Evolutionary conservation across 2,888 invertebrate genomes (phyloP).

Genomic region (Meghimatium bilineatum): DNA sequence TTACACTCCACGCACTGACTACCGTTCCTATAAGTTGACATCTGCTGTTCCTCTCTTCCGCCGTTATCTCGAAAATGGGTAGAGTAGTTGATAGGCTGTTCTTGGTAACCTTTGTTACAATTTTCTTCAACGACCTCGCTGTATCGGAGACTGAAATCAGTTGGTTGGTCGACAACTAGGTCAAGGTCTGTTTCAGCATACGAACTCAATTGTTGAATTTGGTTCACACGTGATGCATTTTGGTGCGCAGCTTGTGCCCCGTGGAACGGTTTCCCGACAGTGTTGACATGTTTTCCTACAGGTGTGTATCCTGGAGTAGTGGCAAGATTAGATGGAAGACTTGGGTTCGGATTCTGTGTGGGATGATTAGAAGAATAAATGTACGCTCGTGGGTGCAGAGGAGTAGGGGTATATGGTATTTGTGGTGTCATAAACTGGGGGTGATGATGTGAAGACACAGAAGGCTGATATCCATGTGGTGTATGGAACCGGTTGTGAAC

Average conservation of each 20-base stretch:
- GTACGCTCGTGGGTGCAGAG: background rate
- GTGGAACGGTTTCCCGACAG: background rate
- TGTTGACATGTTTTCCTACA: background rate
- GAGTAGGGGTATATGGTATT: background rate
- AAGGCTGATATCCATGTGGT: conserved; percentile 16
- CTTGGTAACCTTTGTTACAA: conserved; percentile 53
- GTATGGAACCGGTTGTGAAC: conserved; percentile 52
- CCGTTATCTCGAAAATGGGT: conserved; percentile 53
- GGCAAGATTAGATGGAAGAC: conserved; percentile 12
- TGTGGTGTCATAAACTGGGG: conserved; percentile 26
- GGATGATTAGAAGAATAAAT: conserved; percentile 73
- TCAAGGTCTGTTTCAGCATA: conserved; percentile 88
- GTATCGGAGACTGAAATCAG: conserved; percentile 91
- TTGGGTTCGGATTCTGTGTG: background rate
- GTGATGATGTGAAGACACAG: background rate
- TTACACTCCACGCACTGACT: conserved; percentile 70
- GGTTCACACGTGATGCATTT: conserved; percentile 81
- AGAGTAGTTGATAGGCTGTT: conserved; percentile 70
- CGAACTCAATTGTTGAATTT: conserved; percentile 70
- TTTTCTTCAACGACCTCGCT: conserved; percentile 71
- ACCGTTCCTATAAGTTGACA: conserved; percentile 47
- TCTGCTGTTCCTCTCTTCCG: background rate
- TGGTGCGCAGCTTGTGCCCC: conserved; percentile 35
- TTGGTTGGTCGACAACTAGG: conserved; percentile 83
- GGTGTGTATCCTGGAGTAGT: background rate